Evolutionary conservation across 2,797 vertebrate genomes (phyloP).

Genomic region (Sebastes hopkinsi): DNA sequence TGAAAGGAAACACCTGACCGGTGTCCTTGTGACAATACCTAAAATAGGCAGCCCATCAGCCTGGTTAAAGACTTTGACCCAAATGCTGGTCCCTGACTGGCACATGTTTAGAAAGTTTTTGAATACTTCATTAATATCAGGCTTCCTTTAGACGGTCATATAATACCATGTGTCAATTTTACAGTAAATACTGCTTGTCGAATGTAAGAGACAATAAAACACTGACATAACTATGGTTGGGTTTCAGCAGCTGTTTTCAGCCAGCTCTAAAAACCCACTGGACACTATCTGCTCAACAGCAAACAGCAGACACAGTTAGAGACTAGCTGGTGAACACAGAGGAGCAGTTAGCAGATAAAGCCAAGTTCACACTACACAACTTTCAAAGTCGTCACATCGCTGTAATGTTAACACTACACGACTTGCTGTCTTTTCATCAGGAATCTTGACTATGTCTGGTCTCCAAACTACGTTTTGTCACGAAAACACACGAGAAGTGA

Average conservation of each 20-base stretch:
- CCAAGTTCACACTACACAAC: no score
- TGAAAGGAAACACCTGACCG: neutral
- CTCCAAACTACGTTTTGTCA: no score
- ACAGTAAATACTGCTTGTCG: neutral
- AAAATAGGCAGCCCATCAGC: constrained; percentile 6
- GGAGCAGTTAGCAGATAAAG: no score
- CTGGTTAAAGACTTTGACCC: neutral
- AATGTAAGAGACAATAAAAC: neutral
- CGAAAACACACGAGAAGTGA: no score
- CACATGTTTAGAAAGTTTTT: neutral
- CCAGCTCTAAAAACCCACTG: neutral
- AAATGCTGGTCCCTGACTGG: neutral
- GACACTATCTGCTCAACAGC: neutral
- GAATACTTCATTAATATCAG: no score
- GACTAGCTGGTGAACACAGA: no score
- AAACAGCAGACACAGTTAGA: no score
- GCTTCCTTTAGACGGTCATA: neutral
- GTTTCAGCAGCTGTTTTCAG: neutral
- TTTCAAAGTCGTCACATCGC: no score
- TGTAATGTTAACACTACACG: no score
- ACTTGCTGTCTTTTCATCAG: no score
- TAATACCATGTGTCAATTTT: neutral
- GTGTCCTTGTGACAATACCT: neutral
- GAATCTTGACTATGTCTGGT: no score
- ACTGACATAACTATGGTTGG: neutral